Conservation (phyloP, 2,888 invertebrate genomes). For the Latrodectus elegans region DNA sequence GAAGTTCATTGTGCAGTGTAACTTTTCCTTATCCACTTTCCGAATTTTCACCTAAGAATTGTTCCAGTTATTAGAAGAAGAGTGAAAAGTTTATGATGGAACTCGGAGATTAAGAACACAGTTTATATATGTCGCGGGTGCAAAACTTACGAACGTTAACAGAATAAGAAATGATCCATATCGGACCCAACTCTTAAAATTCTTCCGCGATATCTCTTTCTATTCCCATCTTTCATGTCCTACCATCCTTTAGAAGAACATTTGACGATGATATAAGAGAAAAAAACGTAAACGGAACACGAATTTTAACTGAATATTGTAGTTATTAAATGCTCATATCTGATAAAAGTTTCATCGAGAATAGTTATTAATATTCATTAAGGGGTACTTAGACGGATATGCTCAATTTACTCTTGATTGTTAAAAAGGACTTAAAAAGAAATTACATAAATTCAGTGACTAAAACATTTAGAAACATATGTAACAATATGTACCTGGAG, state of each 20-base stretch:
- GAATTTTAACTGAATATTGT: too few relatives aligned
- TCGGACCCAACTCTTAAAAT: constrained; percentile 40
- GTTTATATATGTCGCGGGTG: constrained; percentile 35
- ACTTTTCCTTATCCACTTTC: constrained; percentile 44
- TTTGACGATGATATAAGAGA: not conserved
- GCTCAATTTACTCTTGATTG: too few relatives aligned
- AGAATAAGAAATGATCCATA: constrained; percentile 58
- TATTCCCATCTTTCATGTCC: constrained; percentile 11
- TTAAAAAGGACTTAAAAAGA: too few relatives aligned
- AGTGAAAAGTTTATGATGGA: constrained; percentile 20
- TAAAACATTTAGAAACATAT: too few relatives aligned
- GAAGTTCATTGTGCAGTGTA: constrained; percentile 29
- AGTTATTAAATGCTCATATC: too few relatives aligned
- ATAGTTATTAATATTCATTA: too few relatives aligned
- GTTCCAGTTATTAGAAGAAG: constrained; percentile 18
- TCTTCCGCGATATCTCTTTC: constrained; percentile 43
- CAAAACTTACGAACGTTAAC: constrained; percentile 14
- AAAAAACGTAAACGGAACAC: constrained; percentile 10
- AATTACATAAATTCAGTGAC: too few relatives aligned
- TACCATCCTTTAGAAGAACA: not conserved
- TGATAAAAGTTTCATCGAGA: too few relatives aligned
- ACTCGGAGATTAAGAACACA: constrained; percentile 38
- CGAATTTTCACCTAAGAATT: constrained; percentile 16
- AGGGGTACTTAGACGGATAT: too few relatives aligned
- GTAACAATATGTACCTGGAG: too few relatives aligned